Base-by-base conservation (phyloP, 2,888 invertebrate species). In the Pyralis farinalis region DNA sequence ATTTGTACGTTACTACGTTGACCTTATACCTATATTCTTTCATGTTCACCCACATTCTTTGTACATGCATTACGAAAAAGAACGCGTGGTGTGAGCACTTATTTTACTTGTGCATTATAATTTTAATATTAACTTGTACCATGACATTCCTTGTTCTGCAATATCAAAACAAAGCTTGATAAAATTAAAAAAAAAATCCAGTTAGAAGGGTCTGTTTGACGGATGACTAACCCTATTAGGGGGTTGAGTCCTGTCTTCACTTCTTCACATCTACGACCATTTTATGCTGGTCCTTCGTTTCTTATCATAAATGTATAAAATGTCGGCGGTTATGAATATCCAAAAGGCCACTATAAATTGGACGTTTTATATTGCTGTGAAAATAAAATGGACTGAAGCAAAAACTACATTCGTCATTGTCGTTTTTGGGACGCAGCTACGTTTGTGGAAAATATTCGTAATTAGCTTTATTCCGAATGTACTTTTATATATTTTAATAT, bases 181-280 rank as follows among this genome's bases (percentile, higher is more conserved):
- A 30, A 33, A 28, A 27, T 25, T 4, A 2, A 31, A 11, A 41
- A 20, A 40, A 10, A 30, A 28, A 37, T 37, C 12, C 16, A 36
- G 27, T 39, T 29, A 12, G 27, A 28, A 37, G 34, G 44, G 41
- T 30, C 40, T 39, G 42, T 51, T 52, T 53, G 55, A 57, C 49
- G 51, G 48, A 57, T 57, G 45, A 43, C 43, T 47, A 48, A 53
- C 51, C 55, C 54, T 55, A 55, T 59, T 57, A 60, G 43, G 41
- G 45, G 51, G 49, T 41, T 47, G 49, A 50, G 51, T 51, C 51
- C 49, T 38, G 47, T 44, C 44, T 43, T 43, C 47, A 45, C 41
- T 43, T 43, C 43, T 43, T 41, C 47, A 45, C 41, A 41, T 40
- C 44, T 7, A 29, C 20, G 36, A 11, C 49, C 46, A 45, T 12